Base-by-base conservation (phyloP, 2,797 vertebrate genomes). In the Cottoperca gobio region DNA sequence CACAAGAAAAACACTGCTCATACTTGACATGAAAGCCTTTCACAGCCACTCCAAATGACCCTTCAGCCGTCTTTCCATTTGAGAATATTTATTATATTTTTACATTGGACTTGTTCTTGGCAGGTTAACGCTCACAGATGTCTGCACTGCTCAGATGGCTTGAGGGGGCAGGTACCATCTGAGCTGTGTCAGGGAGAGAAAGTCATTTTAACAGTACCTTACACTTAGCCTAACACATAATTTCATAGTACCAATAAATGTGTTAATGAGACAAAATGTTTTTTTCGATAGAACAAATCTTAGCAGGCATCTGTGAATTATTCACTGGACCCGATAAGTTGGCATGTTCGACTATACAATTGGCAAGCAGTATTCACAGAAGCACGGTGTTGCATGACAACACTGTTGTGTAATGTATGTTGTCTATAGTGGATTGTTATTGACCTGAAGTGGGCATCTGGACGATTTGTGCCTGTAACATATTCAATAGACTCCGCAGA, bases 101-200 rank as follows among this genome's bases (percentile, higher is more conserved):
- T 90, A 89, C 83, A 90, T 91, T 74, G 70, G 79, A 89, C 88
- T 91, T 89, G 90, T 91, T 93, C 90, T 93, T 94, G 92, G 91
- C 92, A 91, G 85, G 88, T 91, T 89, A 80, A 73, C 73, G 66
- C 88, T 92, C 93, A 87, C 93, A 95, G 93, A 94, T 95, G 93
- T 91, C 93, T 89, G 83, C 82, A 87, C 84, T 87, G 91, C 86
- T 94, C 94, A 95, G 94, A 94, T 95, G 94, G 93, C 93, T 93
- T 94, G 94, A 94, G 94, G 93, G 93, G 94, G 94, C 93, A 94
- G 93, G 94, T 94, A 92, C 93, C 92, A 93, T 91, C 90, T 93
- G 91, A 93, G 89, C 90, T 54, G 88, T 93, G 92, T 92, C 91
- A 92, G 81, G 55, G 83, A 91, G 87, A 92, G 85, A 91, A 82